phyloP scores from a whole-genome alignment of 1,140 invertebrate genomes.

The Heliconius hewitsoni region DNA sequence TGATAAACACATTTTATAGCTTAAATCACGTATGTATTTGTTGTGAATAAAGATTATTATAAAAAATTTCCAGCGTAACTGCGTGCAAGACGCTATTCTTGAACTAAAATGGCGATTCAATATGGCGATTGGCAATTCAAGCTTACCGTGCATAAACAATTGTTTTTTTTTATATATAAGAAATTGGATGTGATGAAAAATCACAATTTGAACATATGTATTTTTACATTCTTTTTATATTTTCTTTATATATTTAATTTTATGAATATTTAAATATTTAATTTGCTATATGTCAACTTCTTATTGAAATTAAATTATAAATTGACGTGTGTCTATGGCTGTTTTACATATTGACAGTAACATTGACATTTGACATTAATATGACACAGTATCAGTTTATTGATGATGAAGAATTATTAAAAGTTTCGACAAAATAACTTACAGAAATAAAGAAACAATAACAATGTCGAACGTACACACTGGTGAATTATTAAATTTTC shows the following conservation, averaged over 20 bases:
- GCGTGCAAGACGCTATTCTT: slow-evolving; percentile 30
- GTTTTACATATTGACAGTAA: background rate
- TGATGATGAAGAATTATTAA: slow-evolving; percentile 4
- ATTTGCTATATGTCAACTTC: no score
- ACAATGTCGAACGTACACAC: slow-evolving; percentile 79
- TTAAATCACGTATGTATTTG: slow-evolving; percentile 41
- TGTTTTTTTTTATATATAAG: background rate
- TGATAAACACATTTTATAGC: slow-evolving; percentile 43
- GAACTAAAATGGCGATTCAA: slow-evolving; percentile 50
- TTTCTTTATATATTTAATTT: background rate
- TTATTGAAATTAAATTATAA: background rate
- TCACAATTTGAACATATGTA: background rate
- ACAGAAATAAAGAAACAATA: background rate
- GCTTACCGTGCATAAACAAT: background rate
- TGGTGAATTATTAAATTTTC: slow-evolving; percentile 84
- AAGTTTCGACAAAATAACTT: background rate
- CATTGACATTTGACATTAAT: slow-evolving; percentile 14
- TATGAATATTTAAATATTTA: background rate
- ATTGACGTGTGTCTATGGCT: background rate
- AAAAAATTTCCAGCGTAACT: slow-evolving; percentile 29
- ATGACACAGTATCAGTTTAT: slow-evolving; percentile 16
- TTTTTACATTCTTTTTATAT: no score
- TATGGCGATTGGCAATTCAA: background rate
- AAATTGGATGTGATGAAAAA: background rate
- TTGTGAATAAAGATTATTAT: slow-evolving; percentile 12